Evolutionary conservation across 1,140 invertebrate genomes (phyloP).

Genomic region (Oscheius sp.): DNA sequence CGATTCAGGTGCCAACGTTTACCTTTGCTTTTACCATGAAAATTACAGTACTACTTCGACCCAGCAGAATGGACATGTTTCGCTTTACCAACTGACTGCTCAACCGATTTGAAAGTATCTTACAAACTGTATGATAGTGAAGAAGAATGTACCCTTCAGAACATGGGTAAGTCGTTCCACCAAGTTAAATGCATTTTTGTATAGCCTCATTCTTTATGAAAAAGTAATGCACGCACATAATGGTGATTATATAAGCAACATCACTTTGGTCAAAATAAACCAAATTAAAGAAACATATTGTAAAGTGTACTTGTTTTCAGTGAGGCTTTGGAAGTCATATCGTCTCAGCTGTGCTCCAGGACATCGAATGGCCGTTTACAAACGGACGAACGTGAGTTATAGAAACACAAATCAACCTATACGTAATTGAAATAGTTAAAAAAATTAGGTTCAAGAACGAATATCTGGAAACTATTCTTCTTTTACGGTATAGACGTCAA

Average conservation of each 20-base stretch:
- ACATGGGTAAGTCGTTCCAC: conserved; percentile 3
- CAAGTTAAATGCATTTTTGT: neutral
- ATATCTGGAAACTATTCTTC: no score
- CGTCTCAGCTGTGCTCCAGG: neutral
- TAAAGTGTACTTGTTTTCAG: neutral
- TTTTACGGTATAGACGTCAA: no score
- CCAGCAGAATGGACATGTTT: conserved; percentile 1
- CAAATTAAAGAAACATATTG: neutral
- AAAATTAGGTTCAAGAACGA: no score
- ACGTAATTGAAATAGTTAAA: neutral
- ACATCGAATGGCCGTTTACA: neutral
- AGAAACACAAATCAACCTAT: neutral
- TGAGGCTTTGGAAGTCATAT: conserved; percentile 7
- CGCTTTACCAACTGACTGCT: neutral
- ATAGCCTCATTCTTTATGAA: neutral
- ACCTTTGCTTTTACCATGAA: neutral
- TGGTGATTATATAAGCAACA: neutral
- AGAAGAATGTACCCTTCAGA: conserved; percentile 4
- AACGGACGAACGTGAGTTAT: neutral
- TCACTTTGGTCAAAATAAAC: no score
- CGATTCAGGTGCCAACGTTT: neutral
- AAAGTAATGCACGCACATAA: neutral
- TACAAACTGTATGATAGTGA: conserved; percentile 3
- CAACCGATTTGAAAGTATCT: neutral
- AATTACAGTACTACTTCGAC: conserved; percentile 13